A percentile compares a stretch with the other conserved stretches of the same genome.
phyloP scores from a whole-genome alignment of 2,797 vertebrate genomes.

The Ctenochaetus hawaiiensis region DNA sequence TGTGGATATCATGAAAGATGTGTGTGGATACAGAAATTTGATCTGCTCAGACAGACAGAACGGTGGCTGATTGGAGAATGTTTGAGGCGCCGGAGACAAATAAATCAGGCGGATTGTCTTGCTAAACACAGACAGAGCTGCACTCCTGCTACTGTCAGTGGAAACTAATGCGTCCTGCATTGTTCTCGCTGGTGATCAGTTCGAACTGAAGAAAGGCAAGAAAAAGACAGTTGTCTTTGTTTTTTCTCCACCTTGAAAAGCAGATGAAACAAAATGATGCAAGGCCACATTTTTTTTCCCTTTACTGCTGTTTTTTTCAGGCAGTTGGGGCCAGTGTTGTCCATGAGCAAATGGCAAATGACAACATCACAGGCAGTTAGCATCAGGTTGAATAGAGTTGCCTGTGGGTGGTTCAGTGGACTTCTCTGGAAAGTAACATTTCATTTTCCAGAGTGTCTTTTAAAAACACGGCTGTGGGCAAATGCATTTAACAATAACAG shows the following conservation, averaged over 20 bases:
- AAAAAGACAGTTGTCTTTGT: conserved; percentile 30
- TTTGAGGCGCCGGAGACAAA: conserved; percentile 54
- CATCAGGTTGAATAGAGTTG: conserved; percentile 61
- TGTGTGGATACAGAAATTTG: background rate
- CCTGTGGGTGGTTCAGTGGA: conserved; percentile 48
- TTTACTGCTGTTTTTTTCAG: conserved; percentile 28
- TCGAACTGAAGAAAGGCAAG: conserved; percentile 49
- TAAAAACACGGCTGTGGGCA: conserved; percentile 24
- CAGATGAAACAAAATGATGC: conserved; percentile 37
- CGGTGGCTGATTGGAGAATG: background rate
- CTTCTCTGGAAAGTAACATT: conserved; percentile 55
- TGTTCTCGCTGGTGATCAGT: conserved; percentile 48
- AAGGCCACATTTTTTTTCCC: conserved; percentile 6
- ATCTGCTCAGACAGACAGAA: conserved; percentile 39
- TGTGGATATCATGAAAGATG: conserved; percentile 1
- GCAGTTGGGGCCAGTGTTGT: conserved; percentile 33
- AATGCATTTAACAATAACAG: conserved; percentile 40
- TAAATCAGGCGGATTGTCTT: conserved; percentile 68
- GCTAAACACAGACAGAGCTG: conserved; percentile 62
- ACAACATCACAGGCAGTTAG: conserved; percentile 74
- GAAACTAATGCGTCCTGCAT: conserved; percentile 52
- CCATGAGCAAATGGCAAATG: conserved; percentile 72
- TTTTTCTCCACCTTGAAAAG: conserved; percentile 9
- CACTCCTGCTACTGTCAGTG: conserved; percentile 57
- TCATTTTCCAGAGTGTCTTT: conserved; percentile 52